Conservation (phyloP, 2,797 vertebrate species). For the Propithecus perrieri region DNA sequence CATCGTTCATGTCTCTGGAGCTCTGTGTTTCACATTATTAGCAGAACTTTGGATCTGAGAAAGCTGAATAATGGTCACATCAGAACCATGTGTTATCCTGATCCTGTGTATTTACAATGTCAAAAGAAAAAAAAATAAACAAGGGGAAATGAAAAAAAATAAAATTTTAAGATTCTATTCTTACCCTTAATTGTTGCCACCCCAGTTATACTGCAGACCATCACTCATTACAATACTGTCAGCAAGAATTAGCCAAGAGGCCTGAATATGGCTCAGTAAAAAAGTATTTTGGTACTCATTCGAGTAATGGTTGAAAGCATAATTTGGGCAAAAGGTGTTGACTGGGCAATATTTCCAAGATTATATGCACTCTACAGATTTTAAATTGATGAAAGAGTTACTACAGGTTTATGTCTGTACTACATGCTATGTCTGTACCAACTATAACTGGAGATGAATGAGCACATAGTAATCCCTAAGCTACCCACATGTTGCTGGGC, state of each 20-base stretch:
- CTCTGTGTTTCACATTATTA: neutral
- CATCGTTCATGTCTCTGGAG: neutral
- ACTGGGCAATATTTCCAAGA: neutral
- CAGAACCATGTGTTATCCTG: neutral
- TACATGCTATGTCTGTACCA: neutral
- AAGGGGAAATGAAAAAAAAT: neutral
- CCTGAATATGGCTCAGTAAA: neutral
- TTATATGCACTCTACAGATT: neutral
- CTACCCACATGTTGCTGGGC: neutral
- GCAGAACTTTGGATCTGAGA: neutral
- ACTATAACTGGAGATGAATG: neutral
- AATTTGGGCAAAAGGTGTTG: neutral
- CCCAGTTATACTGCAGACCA: slow-evolving; percentile 36
- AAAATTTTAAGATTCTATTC: neutral
- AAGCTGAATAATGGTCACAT: neutral
- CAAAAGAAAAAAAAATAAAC: slow-evolving; percentile 4
- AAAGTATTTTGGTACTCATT: neutral
- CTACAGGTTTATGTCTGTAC: neutral
- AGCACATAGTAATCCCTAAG: neutral
- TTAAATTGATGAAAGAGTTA: neutral
- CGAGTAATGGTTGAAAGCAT: neutral
- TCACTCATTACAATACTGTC: slow-evolving; percentile 46
- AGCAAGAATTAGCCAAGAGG: slow-evolving; percentile 17
- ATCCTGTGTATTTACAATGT: neutral
- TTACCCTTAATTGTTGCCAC: neutral